Evolutionary conservation across 2,888 invertebrate genomes (phyloP).

Genomic region (Chloromyia formosa): DNA sequence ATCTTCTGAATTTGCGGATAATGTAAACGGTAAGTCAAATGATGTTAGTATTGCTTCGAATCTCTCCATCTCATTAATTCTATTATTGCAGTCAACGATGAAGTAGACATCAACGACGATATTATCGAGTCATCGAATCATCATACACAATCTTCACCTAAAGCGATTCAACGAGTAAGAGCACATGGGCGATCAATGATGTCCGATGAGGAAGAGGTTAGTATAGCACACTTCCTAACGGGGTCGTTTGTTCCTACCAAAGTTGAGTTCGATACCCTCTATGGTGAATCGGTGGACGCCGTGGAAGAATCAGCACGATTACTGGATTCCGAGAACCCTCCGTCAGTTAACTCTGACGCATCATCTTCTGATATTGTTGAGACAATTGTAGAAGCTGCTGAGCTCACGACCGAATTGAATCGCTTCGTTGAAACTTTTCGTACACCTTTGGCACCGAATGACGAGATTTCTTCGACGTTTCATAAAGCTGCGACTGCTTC

Average conservation of each 20-base stretch:
- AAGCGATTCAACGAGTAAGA: background rate
- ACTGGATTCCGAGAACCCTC: background rate
- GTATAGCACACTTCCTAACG: background rate
- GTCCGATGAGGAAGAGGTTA: background rate
- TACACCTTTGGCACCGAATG: constrained; percentile 49
- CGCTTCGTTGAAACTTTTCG: constrained; percentile 50
- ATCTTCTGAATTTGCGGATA: no score
- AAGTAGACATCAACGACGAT: no score
- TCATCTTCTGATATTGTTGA: constrained; percentile 41
- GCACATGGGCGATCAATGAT: constrained; percentile 32
- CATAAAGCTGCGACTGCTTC: constrained; percentile 53
- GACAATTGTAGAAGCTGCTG: constrained; percentile 48
- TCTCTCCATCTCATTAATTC: no score
- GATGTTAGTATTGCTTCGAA: no score
- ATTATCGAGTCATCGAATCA: no score
- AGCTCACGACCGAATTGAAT: constrained; percentile 50
- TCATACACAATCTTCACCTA: no score
- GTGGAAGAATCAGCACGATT: background rate
- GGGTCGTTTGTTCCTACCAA: constrained; percentile 14
- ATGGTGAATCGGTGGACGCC: background rate
- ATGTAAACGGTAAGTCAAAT: no score
- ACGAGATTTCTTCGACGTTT: constrained; percentile 51
- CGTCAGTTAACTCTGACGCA: background rate
- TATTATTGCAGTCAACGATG: no score
- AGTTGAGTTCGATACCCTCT: constrained; percentile 19